Percentiles rank a stretch among this genome's conserved stretches.
These are phyloP conservation scores for Eleutherodactylus coqui DNA, from an alignment of 2,797 vertebrate species.

Conservation along the genomic window DNA sequence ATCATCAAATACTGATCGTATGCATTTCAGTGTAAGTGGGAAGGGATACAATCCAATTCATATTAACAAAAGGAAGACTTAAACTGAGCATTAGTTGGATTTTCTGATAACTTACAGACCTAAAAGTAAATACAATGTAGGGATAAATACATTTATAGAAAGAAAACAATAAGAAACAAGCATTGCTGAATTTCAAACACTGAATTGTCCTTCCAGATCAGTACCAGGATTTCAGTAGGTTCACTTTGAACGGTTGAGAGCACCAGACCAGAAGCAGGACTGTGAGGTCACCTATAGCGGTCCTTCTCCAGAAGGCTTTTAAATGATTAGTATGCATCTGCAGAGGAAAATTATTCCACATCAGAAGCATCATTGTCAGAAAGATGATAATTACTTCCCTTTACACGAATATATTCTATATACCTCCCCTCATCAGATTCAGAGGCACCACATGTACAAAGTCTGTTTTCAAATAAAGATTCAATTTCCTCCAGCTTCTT, in stretches of 20 bases:
- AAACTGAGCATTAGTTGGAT: not conserved
- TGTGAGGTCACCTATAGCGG: slow-evolving; percentile 76
- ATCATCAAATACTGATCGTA: slow-evolving; percentile 68
- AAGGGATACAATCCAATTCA: slow-evolving; percentile 58
- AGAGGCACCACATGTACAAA: slow-evolving; percentile 90
- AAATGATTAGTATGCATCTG: slow-evolving; percentile 73
- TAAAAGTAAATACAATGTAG: not conserved
- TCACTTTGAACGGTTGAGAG: slow-evolving; percentile 71
- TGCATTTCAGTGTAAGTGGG: slow-evolving; percentile 65
- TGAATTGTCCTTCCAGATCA: slow-evolving; percentile 67
- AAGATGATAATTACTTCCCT: slow-evolving; percentile 98
- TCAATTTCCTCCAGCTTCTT: slow-evolving; percentile 96
- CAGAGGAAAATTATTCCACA: slow-evolving; percentile 85
- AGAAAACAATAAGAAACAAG: not conserved
- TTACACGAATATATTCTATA: slow-evolving; percentile 98
- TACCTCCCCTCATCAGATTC: slow-evolving; percentile 95
- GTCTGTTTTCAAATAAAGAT: slow-evolving; percentile 89
- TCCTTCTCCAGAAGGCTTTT: slow-evolving; percentile 73
- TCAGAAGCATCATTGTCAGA: slow-evolving; percentile 99
- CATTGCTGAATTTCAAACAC: slow-evolving; percentile 63
- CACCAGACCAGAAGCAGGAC: slow-evolving; percentile 79
- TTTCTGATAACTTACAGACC: not conserved
- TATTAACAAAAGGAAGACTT: slow-evolving; percentile 70
- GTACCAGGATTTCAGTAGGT: slow-evolving; percentile 70
- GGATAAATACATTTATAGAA: not conserved